Base-by-base conservation (phyloP, 1,140 invertebrate genomes). In the Pogonomyrmex barbatus region DNA sequence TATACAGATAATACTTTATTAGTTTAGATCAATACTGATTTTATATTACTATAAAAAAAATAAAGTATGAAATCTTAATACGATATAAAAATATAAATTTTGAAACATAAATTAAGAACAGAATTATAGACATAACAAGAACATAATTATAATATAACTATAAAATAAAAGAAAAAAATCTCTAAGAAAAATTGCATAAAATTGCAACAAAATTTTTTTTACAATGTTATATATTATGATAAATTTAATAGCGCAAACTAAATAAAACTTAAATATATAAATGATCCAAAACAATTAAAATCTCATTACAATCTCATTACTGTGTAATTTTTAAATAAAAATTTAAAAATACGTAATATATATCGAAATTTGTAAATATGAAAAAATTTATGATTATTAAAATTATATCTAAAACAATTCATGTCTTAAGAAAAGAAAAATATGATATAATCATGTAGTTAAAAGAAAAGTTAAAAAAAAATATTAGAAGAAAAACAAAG, bases 381-480 rank as follows among this genome's bases (percentile, higher is more conserved):
- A 68, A 30, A 2, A 60, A 60, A 60, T 1, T 68, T 24, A 68
- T 65, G 2, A 39, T 39, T 12, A 50, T 50, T 50, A 70, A 50
- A 70, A 50, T 70, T 70, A 47, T 6, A 70, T 10, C 0, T 47
- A 12, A 68, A 24, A 68, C 12, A 24, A 67, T 60, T 33, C 30
- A 30, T 60, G 30, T 24, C 36, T 30, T 63, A 6, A 67, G 9
- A 45, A 67, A 47, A 14, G 30, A 10, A 60, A 1, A n/a, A 39
- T n/a, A 63, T n/a, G 45, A 47, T 47, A 0, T 47, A 0, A 30
- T 10, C 24, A 58, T 5, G 4, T 47, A 30, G 9, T 24, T 45
- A 24, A 12, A 68, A 68, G 36, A 2, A 68, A 68, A 67, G 24
- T 24, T 24, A 68, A 24, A 12, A 68, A 68, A 68, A 67, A 45